phyloP scores from a whole-genome alignment of 2,888 invertebrate genomes.

The Cosmopolites sordidus region DNA sequence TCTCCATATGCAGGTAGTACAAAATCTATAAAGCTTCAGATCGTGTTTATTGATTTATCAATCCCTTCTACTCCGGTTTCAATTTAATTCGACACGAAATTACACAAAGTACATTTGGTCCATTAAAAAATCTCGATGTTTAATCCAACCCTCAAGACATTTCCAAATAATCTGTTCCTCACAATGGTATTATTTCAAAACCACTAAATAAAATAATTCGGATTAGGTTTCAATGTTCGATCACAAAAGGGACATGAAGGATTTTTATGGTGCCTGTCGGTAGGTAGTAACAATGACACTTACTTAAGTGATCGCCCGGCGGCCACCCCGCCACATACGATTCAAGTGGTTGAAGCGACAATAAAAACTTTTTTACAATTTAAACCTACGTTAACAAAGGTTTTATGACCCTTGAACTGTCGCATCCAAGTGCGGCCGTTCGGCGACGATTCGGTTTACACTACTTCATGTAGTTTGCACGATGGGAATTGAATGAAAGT shows the following conservation, averaged over 20 bases:
- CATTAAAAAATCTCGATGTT: not conserved
- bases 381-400: constrained; percentile 18
- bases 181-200: constrained; percentile 3
- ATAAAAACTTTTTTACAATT: constrained; percentile 15
- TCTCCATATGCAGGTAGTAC: no score
- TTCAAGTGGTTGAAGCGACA: constrained; percentile 14
- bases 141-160: not conserved
- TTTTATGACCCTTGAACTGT: constrained; percentile 18
- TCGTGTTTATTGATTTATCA: no score
- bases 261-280: constrained; percentile 11
- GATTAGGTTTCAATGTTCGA: constrained; percentile 10
- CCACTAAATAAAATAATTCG: constrained; percentile 13
- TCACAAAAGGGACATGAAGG: not conserved
- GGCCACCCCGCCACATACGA: constrained; percentile 11
- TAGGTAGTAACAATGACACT: constrained; percentile 16
- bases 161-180: not conserved
- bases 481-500: not conserved
- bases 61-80: no score
- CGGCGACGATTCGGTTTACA: constrained; percentile 5
- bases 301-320: constrained; percentile 12
- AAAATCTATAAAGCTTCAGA: no score
- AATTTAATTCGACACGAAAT: no score
- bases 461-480: not conserved
- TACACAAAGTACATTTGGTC: no score
- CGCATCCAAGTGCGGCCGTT: constrained; percentile 7